Conservation (phyloP, 2,113 vertebrate genomes). For the Hystrix brachyura region DNA sequence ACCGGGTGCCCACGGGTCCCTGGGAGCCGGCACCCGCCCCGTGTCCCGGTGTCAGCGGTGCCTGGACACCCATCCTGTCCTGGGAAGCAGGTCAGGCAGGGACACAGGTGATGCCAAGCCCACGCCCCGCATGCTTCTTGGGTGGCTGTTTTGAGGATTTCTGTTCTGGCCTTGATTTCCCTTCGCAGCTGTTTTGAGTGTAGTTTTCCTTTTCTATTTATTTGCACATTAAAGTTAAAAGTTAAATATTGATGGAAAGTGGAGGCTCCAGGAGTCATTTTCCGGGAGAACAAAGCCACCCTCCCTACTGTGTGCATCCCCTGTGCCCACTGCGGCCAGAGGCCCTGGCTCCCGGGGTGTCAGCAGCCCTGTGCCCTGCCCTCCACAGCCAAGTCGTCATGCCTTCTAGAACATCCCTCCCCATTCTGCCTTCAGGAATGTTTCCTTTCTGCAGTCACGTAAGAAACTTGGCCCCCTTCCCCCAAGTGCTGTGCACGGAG, state of each 20-base stretch:
- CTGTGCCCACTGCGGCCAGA: no score
- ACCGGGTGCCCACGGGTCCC: background rate
- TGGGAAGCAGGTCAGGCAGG: background rate
- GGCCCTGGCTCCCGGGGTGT: no score
- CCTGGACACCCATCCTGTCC: background rate
- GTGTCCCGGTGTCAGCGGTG: background rate
- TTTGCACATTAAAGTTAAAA: slow-evolving; percentile 92
- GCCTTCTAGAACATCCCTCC: no score
- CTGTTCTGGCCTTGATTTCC: slow-evolving; percentile 86
- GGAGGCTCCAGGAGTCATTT: background rate
- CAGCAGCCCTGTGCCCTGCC: background rate
- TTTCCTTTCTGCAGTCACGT: background rate
- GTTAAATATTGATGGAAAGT: slow-evolving; percentile 86
- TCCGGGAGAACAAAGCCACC: background rate
- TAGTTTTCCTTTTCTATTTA: slow-evolving; percentile 90
- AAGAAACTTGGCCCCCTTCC: background rate
- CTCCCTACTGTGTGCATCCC: fast-evolving
- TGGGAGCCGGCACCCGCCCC: background rate
- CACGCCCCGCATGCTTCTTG: slow-evolving; percentile 71
- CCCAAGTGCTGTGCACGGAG: background rate
- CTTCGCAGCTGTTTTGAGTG: slow-evolving; percentile 90
- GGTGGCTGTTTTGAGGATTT: slow-evolving; percentile 76
- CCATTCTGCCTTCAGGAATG: background rate
- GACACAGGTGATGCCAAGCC: background rate
- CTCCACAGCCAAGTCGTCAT: background rate